phyloP scores from a whole-genome alignment of 1,140 invertebrate genomes.

The Babylonia areolata region DNA sequence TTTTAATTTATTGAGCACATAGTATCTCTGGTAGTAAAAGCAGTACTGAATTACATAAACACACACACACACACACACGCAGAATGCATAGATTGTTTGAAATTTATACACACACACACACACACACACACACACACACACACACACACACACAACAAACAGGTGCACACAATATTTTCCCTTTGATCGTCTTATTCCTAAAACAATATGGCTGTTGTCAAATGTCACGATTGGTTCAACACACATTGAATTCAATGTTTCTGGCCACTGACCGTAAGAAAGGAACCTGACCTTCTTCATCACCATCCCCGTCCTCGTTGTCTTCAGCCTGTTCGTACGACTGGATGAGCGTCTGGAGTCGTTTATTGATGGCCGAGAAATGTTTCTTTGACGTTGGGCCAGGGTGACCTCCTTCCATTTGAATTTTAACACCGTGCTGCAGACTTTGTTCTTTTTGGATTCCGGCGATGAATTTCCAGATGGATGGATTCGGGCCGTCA shows the following conservation, averaged over 20 bases:
- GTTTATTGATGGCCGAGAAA: slow-evolving; percentile 1
- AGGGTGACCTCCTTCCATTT: slow-evolving; percentile 10
- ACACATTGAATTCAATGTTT: slow-evolving; percentile 21
- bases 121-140: too few relatives aligned
- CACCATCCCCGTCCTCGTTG: neutral
- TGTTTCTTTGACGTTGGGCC: neutral
- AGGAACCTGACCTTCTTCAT: neutral
- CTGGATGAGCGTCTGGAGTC: slow-evolving; percentile 25
- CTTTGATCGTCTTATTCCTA: too few relatives aligned
- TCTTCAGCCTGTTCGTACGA: slow-evolving; percentile 18
- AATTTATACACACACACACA: too few relatives aligned
- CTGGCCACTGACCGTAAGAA: slow-evolving; percentile 11
- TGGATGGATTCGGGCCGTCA: too few relatives aligned
- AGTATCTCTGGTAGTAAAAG: too few relatives aligned
- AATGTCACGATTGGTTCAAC: slow-evolving; percentile 5
- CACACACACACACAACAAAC: too few relatives aligned
- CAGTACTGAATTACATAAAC: too few relatives aligned
- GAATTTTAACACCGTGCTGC: slow-evolving; percentile 14
- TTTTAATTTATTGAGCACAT: too few relatives aligned
- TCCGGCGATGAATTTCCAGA: slow-evolving; percentile 20
- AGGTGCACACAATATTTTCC: too few relatives aligned
- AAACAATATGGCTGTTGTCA: neutral
- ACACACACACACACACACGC: too few relatives aligned
- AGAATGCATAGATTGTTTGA: too few relatives aligned
- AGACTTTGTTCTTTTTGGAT: slow-evolving; percentile 14